Conservation (phyloP, 1,140 invertebrate genomes). For the Pteromalus puparum region DNA sequence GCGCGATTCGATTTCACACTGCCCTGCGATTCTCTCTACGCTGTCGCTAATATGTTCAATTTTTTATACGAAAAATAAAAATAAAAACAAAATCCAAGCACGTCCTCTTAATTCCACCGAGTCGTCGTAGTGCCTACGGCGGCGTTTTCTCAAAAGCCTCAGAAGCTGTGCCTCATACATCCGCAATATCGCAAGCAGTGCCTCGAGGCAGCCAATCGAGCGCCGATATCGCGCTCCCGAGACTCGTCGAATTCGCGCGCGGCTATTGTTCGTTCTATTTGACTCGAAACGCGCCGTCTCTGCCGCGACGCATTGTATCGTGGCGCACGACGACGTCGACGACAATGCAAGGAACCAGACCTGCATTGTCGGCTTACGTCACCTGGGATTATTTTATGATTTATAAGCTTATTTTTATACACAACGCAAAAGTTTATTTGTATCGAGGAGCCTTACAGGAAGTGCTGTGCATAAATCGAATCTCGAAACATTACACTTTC, state of each 20-base stretch:
- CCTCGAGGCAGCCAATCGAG: constrained; percentile 11
- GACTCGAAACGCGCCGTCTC: neutral
- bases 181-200: neutral
- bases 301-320: neutral
- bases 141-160: neutral
- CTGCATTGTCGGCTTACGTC: constrained; percentile 34
- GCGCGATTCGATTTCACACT: neutral
- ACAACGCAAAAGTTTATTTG: neutral
- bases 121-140: neutral
- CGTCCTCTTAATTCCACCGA: neutral
- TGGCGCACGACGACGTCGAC: neutral
- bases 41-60: neutral
- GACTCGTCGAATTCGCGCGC: constrained; percentile 16
- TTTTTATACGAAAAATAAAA: neutral
- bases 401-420: neutral
- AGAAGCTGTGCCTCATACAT: too few relatives aligned
- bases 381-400: neutral
- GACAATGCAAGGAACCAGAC: constrained; percentile 8
- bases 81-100: neutral
- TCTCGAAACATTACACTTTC: too few relatives aligned
- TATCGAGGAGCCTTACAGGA: too few relatives aligned
- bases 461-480: too few relatives aligned
- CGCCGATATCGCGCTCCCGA: neutral
- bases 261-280: constrained; percentile 26
- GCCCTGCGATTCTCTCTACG: neutral